phyloP scores from a whole-genome alignment of 1,140 invertebrate genomes.

The Cotesia chilonis region DNA sequence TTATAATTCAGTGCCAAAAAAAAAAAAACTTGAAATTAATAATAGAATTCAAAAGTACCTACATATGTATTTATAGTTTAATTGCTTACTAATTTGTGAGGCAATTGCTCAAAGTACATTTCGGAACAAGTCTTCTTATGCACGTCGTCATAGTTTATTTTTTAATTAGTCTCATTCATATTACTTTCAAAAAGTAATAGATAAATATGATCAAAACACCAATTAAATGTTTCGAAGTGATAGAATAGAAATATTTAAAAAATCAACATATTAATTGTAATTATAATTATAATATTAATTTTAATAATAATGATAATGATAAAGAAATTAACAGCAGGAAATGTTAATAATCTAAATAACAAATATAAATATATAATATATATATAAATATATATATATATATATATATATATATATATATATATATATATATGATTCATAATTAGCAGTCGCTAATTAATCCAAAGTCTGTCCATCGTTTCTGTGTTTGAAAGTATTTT shows the following conservation, averaged over 20 bases:
- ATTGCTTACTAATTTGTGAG: constrained; percentile 36
- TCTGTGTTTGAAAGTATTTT: constrained; percentile 56
- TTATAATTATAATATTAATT: not conserved
- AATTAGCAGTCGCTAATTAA: not conserved
- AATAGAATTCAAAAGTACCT: constrained; percentile 16
- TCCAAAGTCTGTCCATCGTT: constrained; percentile 52
- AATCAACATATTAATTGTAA: not conserved
- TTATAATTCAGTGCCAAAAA: constrained; percentile 34
- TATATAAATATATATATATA: too few species aligned
- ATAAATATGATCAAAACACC: not conserved
- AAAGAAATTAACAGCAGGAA: not conserved
- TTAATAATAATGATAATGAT: not conserved
- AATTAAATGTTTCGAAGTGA: not conserved
- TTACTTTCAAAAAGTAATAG: not conserved
- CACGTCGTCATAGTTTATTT: constrained; percentile 2
- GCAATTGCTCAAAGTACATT: constrained; percentile 54
- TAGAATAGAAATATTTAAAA: too few species aligned
- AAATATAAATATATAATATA: too few species aligned
- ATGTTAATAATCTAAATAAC: not conserved
- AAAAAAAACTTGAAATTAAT: constrained; percentile 44
- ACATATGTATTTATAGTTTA: constrained; percentile 29
- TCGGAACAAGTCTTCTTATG: constrained; percentile 10
- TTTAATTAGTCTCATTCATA: not conserved
- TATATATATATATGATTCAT: too few species aligned
- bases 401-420: too few species aligned